A percentile compares a stretch with the other conserved stretches of the same genome.
Conservation (phyloP, 2,888 invertebrate genomes). For the Syrphus vitripennis region DNA sequence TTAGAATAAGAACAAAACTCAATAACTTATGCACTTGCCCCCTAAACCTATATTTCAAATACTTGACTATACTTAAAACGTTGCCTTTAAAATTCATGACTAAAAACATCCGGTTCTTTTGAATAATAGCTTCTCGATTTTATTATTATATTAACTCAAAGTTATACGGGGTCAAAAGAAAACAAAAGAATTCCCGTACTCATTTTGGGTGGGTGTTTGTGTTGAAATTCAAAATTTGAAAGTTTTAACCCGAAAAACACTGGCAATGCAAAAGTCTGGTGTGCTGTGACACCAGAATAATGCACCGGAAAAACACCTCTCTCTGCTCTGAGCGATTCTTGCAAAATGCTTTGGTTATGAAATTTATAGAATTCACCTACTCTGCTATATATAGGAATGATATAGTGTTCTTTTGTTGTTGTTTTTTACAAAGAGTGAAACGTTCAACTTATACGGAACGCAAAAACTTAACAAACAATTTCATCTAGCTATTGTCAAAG, state of each 20-base stretch:
- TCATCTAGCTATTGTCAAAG: conserved; percentile 62
- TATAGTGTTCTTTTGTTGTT: conserved; percentile 15
- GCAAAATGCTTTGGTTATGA: conserved; percentile 43
- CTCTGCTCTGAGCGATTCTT: neutral
- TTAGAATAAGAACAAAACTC: no score
- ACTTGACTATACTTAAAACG: neutral
- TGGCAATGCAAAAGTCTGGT: conserved; percentile 2
- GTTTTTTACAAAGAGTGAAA: neutral
- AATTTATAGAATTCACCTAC: conserved; percentile 50
- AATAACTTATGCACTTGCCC: no score
- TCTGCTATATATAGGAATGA: neutral
- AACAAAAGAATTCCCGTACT: conserved; percentile 31
- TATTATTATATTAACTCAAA: neutral
- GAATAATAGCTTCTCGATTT: neutral
- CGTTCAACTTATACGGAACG: conserved; percentile 33
- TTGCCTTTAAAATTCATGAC: neutral
- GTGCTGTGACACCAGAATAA: conserved; percentile 38
- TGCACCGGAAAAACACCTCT: conserved; percentile 33
- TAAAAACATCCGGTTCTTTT: neutral
- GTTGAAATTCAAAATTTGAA: neutral
- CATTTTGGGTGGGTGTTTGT: neutral
- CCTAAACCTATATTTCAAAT: no score
- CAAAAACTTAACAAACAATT: conserved; percentile 65
- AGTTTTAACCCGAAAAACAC: conserved; percentile 21
- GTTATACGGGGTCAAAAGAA: neutral